Base-by-base conservation (phyloP, 2,888 invertebrate genomes). In the Caenorhabditis sulstoni region DNA sequence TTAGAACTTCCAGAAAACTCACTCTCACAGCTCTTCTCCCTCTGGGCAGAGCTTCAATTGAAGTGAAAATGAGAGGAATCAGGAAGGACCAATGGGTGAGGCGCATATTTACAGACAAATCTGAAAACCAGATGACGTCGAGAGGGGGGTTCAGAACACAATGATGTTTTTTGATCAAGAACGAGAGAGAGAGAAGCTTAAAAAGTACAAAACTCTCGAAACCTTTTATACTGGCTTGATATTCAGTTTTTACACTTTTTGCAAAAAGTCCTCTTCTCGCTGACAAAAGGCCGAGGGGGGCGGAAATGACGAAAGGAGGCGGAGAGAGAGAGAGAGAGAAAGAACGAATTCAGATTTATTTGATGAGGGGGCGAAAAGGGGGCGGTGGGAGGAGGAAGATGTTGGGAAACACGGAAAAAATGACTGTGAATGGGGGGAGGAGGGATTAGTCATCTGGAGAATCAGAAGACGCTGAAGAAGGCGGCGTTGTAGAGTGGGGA, bases 291-390 rank as follows among this genome's bases (percentile, higher is more conserved):
- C 50, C 16, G 37, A 29, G 39, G 55, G 22, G 68, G 58, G 77
- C 67, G 77, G 67, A 62, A 77, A 64, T 67, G 68, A 76, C 59
- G 55, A 57, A 50, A 47, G 14, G 59, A 50, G 47, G 64, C 57
- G 47, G 57, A 39, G 64, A 45, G 61, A 12, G 64, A 64, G 50
- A 52, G 52, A 47, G 52, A 18, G 53, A 22, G 44, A 20, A 39
- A 41, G 52, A 53, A 20, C 35, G 53, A 44, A 52, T 41, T 55
- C 67, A 39, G 41, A 57, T 67, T 67, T 67, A 57, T 67, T 67
- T 67, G 57, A 67, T 67, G 57, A 57, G 57, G 29, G 20, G 23
- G 29, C 53, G 53, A 52, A 52, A 39, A 20, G 44, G 52, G 53
- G 14, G 64, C 52, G 53, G 53, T 39, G 12, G 23, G 16, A 9